Percentiles rank a stretch among this genome's conserved stretches.
Conservation (phyloP, 2,113 vertebrate species). For the Poeciliopsis retropinna region DNA sequence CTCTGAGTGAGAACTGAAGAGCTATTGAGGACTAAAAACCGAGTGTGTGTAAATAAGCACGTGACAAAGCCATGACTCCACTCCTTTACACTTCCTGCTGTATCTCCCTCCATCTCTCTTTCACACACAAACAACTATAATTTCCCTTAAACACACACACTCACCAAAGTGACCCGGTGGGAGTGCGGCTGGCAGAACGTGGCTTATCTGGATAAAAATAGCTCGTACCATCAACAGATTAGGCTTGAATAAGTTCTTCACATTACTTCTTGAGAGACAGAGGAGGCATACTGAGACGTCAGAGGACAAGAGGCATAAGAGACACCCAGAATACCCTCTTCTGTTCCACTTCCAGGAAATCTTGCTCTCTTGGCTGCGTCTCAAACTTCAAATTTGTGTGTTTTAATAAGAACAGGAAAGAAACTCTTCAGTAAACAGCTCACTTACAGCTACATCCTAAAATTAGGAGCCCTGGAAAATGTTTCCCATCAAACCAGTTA, state of each 20-base stretch:
- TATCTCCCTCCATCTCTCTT: constrained; percentile 13
- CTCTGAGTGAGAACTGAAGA: not conserved
- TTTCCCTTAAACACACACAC: constrained; percentile 7
- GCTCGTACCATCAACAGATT: constrained; percentile 40
- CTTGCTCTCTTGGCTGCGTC: constrained; percentile 36
- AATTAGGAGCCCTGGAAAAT: constrained; percentile 37
- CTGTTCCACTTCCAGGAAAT: constrained; percentile 19
- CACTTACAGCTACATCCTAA: constrained; percentile 29
- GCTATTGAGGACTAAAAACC: not conserved
- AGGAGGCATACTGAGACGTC: not conserved
- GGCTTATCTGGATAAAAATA: constrained; percentile 65
- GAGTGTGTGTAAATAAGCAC: not conserved
- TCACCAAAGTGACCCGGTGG: constrained; percentile 39
- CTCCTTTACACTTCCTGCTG: constrained; percentile 22
- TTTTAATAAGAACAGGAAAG: constrained; percentile 53
- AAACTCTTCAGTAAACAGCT: constrained; percentile 42
- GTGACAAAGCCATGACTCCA: constrained; percentile 27
- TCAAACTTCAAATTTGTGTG: constrained; percentile 31
- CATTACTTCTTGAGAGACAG: constrained; percentile 48
- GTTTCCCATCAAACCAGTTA: constrained; percentile 42
- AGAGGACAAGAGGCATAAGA: not conserved
- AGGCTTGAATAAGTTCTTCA: constrained; percentile 49
- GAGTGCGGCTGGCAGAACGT: constrained; percentile 56
- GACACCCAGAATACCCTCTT: not conserved
- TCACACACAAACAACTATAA: not conserved